Evolutionary conservation across 2,113 vertebrate species (phyloP).

Genomic region (Lophius piscatorius): DNA sequence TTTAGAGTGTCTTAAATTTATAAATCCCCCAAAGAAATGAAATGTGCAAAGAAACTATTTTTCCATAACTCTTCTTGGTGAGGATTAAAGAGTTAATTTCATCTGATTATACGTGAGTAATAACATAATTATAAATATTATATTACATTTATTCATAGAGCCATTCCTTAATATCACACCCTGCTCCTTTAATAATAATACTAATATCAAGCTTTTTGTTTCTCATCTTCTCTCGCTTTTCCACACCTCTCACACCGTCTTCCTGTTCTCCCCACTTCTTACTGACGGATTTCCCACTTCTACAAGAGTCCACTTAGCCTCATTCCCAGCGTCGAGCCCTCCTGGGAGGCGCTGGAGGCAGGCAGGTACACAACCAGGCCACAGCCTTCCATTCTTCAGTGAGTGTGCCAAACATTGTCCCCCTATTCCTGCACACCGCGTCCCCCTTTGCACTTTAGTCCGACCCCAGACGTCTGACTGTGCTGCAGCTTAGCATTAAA

Average conservation of each 20-base stretch:
- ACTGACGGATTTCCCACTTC: constrained; percentile 69
- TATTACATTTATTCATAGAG: no score
- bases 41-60: no score
- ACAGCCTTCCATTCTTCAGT: constrained; percentile 76
- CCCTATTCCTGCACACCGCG: constrained; percentile 40
- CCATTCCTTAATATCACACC: no score
- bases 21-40: no score
- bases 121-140: no score
- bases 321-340: constrained; percentile 78
- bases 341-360: constrained; percentile 76
- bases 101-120: no score
- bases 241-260: constrained; percentile 37
- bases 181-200: no score
- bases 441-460: constrained; percentile 55
- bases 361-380: constrained; percentile 76
- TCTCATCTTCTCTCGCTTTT: constrained; percentile 23
- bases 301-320: constrained; percentile 81
- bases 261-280: constrained; percentile 45
- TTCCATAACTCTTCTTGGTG: no score
- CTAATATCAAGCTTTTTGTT: no score
- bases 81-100: no score
- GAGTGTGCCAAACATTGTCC: constrained; percentile 71
- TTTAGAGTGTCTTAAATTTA: no score
- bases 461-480: constrained; percentile 46
- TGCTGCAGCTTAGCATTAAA: no score